These are phyloP conservation scores for Lepidonotus clava DNA, from an alignment of 2,888 invertebrate species.

Conservation along the genomic window DNA sequence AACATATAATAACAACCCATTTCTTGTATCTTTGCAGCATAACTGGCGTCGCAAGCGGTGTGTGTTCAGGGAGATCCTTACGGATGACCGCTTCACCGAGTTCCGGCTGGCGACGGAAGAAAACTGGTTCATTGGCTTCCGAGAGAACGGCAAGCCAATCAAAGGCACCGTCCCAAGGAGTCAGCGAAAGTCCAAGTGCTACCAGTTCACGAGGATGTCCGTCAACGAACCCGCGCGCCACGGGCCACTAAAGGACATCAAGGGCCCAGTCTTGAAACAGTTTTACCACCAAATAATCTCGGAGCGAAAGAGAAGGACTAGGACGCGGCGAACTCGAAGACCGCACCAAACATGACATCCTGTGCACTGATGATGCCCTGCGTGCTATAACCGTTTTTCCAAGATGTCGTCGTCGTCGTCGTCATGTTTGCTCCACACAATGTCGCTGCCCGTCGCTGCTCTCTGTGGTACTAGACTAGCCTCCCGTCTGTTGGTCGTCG, in stretches of 20 bases:
- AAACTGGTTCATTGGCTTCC: slow-evolving; percentile 30
- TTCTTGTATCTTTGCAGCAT: neutral
- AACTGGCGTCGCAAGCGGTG: slow-evolving; percentile 2
- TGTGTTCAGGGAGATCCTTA: slow-evolving; percentile 10
- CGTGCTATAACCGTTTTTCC: too few species aligned
- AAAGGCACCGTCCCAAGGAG: neutral
- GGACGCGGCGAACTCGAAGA: neutral
- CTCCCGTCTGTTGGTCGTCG: too few species aligned
- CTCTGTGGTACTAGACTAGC: too few species aligned
- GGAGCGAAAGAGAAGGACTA: neutral
- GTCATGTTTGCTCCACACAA: too few species aligned
- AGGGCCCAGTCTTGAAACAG: neutral
- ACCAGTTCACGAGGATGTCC: neutral
- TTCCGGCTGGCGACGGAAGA: neutral
- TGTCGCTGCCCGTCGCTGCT: too few species aligned
- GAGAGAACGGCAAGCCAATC: slow-evolving; percentile 14
- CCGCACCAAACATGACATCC: slow-evolving; percentile 37
- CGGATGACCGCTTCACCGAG: slow-evolving; percentile 3
- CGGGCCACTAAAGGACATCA: neutral
- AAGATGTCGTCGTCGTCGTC: too few species aligned
- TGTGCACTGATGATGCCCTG: too few species aligned
- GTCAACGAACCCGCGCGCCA: neutral
- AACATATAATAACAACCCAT: too few species aligned
- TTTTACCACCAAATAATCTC: neutral
- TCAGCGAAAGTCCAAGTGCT: neutral